phyloP scores from a whole-genome alignment of 2,797 vertebrate species.

The Paratrypauchen microcephalus region DNA sequence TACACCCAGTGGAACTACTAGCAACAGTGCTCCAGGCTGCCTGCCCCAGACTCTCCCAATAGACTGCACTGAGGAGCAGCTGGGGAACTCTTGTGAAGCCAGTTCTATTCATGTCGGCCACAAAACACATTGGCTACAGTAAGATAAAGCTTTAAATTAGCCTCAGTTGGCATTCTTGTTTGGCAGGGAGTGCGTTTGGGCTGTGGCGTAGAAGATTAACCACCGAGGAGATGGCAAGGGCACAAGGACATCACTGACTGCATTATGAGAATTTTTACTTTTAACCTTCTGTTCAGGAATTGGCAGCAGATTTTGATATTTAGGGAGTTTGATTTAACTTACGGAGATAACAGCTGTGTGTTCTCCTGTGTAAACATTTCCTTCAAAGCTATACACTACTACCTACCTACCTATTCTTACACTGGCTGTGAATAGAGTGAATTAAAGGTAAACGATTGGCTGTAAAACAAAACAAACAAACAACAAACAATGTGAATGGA shows the following conservation, averaged over 20 bases:
- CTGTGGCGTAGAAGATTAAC: slow-evolving; percentile 14
- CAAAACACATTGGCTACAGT: slow-evolving; percentile 43
- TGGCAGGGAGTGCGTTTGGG: slow-evolving; percentile 26
- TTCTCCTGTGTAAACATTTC: background rate
- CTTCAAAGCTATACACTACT: background rate
- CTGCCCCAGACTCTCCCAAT: slow-evolving; percentile 32
- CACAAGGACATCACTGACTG: slow-evolving; percentile 51
- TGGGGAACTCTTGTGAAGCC: slow-evolving; percentile 40
- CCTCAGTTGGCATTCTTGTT: slow-evolving; percentile 35
- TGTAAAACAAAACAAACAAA: background rate
- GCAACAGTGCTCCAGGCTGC: slow-evolving; percentile 20
- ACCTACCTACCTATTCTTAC: background rate
- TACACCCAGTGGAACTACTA: slow-evolving; percentile 12
- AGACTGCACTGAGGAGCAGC: slow-evolving; percentile 49
- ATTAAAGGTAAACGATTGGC: background rate
- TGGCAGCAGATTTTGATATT: no score
- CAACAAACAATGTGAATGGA: background rate
- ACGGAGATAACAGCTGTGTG: no score
- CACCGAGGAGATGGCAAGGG: slow-evolving; percentile 26
- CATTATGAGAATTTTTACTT: slow-evolving; percentile 47
- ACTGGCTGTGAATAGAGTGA: background rate
- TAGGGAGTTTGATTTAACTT: no score
- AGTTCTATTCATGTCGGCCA: slow-evolving; percentile 41
- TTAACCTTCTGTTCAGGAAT: no score
- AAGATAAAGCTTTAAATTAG: slow-evolving; percentile 53